Conservation (phyloP, 2,888 invertebrate species). For the Rhabditoides inermis region DNA sequence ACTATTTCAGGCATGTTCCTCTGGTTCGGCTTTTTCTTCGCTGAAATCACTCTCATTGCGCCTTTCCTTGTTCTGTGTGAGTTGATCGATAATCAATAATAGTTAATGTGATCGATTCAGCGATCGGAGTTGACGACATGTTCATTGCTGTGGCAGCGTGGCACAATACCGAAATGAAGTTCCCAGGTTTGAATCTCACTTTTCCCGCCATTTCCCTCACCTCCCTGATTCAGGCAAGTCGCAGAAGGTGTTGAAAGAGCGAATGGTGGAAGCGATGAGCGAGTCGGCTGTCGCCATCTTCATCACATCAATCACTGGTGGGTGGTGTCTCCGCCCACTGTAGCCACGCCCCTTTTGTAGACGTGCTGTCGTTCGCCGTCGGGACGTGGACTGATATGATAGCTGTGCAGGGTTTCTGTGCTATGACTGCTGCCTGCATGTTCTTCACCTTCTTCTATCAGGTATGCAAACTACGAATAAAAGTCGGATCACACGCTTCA, state of each 20-base stretch:
- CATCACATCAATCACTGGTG: conserved; percentile 78
- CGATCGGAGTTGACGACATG: conserved; percentile 89
- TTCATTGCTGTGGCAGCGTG: conserved; percentile 91
- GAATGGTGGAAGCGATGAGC: conserved; percentile 79
- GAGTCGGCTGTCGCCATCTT: conserved; percentile 91
- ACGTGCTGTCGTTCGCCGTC: conserved; percentile 82
- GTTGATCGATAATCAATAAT: no score
- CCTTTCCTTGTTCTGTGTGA: conserved; percentile 70
- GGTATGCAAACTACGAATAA: conserved; percentile 19
- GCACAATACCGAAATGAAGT: conserved; percentile 68
- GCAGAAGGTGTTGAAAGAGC: conserved; percentile 64
- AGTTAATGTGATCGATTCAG: no score
- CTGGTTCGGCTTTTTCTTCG: conserved; percentile 82
- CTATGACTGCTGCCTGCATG: conserved; percentile 85
- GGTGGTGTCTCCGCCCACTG: conserved; percentile 3
- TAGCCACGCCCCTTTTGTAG: not conserved
- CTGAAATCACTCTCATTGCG: conserved; percentile 84
- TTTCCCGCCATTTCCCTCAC: not conserved
- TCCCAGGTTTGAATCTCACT: conserved; percentile 17
- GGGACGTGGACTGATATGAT: conserved; percentile 86
- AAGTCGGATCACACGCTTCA: no score
- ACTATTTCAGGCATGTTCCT: no score
- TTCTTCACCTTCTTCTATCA: conserved; percentile 84
- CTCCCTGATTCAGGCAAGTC: conserved; percentile 13
- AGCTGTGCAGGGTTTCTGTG: conserved; percentile 85